Conservation (phyloP, 2,888 invertebrate species). For the Calameuta pallipes region DNA sequence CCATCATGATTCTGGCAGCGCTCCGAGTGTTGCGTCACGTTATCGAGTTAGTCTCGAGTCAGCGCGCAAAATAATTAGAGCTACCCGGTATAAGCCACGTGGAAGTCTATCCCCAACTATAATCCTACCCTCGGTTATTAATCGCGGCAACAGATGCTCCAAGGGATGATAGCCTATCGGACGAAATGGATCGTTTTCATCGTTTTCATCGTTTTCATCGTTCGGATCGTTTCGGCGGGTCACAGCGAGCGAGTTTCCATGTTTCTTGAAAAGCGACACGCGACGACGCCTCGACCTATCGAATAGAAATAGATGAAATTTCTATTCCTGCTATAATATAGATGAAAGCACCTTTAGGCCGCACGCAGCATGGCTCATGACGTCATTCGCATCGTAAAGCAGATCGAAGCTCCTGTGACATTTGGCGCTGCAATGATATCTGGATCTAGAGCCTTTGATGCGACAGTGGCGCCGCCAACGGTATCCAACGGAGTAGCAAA, state of each 20-base stretch:
- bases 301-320: not conserved
- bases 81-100: conserved; percentile 23
- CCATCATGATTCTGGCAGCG: conserved; percentile 39
- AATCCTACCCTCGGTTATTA: conserved; percentile 18
- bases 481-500: not conserved
- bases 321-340: not conserved
- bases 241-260: not conserved
- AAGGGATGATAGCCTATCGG: conserved; percentile 6
- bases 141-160: conserved; percentile 21
- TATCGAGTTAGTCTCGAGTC: conserved; percentile 53
- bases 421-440: not conserved
- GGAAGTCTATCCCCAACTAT: conserved; percentile 17
- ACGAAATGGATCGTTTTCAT: conserved; percentile 6
- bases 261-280: not conserved
- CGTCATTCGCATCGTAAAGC: not conserved
- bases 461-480: not conserved
- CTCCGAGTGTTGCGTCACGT: conserved; percentile 38
- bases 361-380: not conserved
- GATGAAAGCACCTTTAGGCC: not conserved
- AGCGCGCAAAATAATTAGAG: conserved; percentile 56
- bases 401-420: not conserved
- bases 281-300: not conserved
- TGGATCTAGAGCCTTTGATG: not conserved
- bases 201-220: too few species aligned
- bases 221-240: conserved; percentile 6